Percentiles rank a stretch among this genome's conserved stretches.
phyloP scores from a whole-genome alignment of 2,888 invertebrate genomes.

The Baccha elongata region DNA sequence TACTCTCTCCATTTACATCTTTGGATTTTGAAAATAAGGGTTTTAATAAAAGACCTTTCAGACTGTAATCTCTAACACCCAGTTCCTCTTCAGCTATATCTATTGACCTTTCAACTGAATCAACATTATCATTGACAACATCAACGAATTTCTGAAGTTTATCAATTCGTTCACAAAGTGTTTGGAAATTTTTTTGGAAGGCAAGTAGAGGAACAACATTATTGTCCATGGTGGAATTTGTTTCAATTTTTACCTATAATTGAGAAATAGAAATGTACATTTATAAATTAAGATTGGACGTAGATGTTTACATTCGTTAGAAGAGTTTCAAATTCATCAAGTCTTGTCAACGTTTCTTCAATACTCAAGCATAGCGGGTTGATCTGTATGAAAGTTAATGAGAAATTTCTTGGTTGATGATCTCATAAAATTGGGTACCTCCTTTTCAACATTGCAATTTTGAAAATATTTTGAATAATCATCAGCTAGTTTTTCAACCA shows the following conservation, averaged over 20 bases:
- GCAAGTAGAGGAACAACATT: conserved; percentile 84
- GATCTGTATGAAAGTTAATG: conserved; percentile 74
- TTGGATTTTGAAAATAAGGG: conserved; percentile 83
- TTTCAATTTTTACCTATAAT: conserved; percentile 80
- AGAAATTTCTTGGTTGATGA: not conserved
- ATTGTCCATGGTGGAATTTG: conserved; percentile 79
- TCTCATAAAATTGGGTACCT: too few relatives aligned
- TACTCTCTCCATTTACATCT: conserved; percentile 57
- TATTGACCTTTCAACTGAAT: conserved; percentile 84
- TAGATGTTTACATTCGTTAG: conserved; percentile 84
- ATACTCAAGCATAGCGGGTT: conserved; percentile 85
- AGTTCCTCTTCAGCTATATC: conserved; percentile 85
- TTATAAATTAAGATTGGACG: not conserved
- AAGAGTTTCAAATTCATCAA: conserved; percentile 87
- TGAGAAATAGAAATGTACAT: not conserved
- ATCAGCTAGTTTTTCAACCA: conserved; percentile 78
- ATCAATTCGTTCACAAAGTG: conserved; percentile 84
- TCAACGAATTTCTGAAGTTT: conserved; percentile 84
- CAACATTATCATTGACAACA: conserved; percentile 84
- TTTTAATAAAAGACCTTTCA: conserved; percentile 84
- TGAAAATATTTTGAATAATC: conserved; percentile 84
- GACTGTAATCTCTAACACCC: conserved; percentile 84
- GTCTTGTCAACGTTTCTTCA: conserved; percentile 86
- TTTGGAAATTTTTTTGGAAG: conserved; percentile 83
- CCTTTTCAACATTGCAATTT: conserved; percentile 84